These are phyloP conservation scores for Macrostomum lignano DNA, from an alignment of 1,140 invertebrate genomes.

Conservation along the genomic window DNA sequence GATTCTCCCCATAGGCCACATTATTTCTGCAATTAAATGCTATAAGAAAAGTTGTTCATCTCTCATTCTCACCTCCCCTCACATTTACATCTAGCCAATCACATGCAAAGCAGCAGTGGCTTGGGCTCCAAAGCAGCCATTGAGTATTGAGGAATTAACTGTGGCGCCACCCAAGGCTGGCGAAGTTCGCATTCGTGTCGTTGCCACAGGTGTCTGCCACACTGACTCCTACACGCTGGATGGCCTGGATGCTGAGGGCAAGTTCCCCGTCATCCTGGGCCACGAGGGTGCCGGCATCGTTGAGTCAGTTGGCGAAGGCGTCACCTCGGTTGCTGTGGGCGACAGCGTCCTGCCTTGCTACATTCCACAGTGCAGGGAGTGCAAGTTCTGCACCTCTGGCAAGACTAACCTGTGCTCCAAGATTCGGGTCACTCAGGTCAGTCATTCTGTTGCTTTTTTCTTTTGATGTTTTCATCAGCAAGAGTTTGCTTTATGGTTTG, in stretches of 20 bases:
- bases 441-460: background rate
- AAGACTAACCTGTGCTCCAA: conserved; percentile 91
- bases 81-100: too few species aligned
- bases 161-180: conserved; percentile 65
- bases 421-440: conserved; percentile 32
- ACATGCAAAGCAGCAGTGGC: conserved; percentile 25
- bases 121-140: conserved; percentile 35
- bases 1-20: too few species aligned
- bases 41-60: too few species aligned
- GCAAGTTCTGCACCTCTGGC: conserved; percentile 72
- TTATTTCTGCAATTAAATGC: too few species aligned
- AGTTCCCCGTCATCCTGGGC: conserved; percentile 56
- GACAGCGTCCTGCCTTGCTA: conserved; percentile 88
- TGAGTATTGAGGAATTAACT: conserved; percentile 60
- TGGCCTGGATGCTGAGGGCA: conserved; percentile 67
- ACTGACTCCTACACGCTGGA: conserved; percentile 77
- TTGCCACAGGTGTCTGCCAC: conserved; percentile 70
- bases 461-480: background rate
- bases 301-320: conserved; percentile 73
- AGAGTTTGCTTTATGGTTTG: too few species aligned
- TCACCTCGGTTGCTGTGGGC: conserved; percentile 44
- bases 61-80: too few species aligned
- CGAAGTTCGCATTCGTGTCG: conserved; percentile 38
- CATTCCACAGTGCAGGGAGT: conserved; percentile 74
- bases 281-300: conserved; percentile 58